A percentile compares a stretch with the other conserved stretches of the same genome.
phyloP scores from a whole-genome alignment of 1,140 invertebrate species.

The Drosophila simulans region DNA sequence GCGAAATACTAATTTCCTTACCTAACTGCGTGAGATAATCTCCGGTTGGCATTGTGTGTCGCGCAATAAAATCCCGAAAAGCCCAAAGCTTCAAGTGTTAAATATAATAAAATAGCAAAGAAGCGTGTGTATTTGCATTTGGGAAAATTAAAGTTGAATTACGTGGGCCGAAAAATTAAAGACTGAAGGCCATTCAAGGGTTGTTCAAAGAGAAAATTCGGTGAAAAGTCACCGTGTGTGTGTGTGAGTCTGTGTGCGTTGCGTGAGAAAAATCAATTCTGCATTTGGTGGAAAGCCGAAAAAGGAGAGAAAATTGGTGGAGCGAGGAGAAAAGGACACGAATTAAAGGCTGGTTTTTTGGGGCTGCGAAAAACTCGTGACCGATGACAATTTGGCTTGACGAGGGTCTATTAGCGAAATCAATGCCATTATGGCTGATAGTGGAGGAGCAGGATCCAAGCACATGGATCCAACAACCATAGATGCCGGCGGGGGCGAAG shows the following conservation, averaged over 20 bases:
- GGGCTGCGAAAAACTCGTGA: slow-evolving; percentile 24
- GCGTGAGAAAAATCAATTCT: slow-evolving; percentile 83
- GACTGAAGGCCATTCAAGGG: slow-evolving; percentile 65
- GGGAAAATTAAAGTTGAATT: slow-evolving; percentile 67
- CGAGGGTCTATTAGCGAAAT: slow-evolving; percentile 52
- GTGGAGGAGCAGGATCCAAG: slow-evolving; percentile 69
- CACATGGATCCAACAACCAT: slow-evolving; percentile 74
- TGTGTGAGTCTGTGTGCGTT: slow-evolving; percentile 54
- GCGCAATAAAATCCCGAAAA: slow-evolving; percentile 21
- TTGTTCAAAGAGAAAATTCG: slow-evolving; percentile 58
- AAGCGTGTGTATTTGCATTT: slow-evolving; percentile 50
- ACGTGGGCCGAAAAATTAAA: slow-evolving; percentile 25
- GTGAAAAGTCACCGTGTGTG: slow-evolving; percentile 50
- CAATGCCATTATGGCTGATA: slow-evolving; percentile 83
- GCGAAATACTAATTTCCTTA: slow-evolving; percentile 17
- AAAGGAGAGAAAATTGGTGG: slow-evolving; percentile 9
- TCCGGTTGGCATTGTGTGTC: slow-evolving; percentile 29
- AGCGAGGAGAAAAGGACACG: slow-evolving; percentile 27
- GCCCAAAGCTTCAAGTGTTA: slow-evolving; percentile 34
- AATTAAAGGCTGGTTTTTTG: slow-evolving; percentile 16
- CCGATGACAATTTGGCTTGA: slow-evolving; percentile 69
- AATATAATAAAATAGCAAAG: slow-evolving; percentile 35
- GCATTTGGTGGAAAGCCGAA: slow-evolving; percentile 46
- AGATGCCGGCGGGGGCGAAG: slow-evolving; percentile 38
- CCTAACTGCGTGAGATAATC: slow-evolving; percentile 40